Evolutionary conservation across 2,797 vertebrate species (phyloP).

Genomic region (Todus mexicanus): DNA sequence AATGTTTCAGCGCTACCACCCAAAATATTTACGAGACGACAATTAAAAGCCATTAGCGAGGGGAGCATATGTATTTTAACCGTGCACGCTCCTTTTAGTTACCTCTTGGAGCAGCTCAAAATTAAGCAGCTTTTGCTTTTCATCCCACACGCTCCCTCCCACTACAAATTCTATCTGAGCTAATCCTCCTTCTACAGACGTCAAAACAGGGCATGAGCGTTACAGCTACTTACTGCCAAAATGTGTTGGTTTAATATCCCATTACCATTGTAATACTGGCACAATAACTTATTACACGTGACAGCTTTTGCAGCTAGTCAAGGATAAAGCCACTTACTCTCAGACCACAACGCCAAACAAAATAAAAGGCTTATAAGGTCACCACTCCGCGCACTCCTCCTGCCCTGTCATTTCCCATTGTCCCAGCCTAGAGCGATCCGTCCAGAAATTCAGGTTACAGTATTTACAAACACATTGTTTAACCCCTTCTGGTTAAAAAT

Average conservation of each 20-base stretch:
- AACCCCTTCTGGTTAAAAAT: neutral
- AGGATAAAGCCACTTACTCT: conserved; percentile 9
- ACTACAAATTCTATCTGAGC: conserved; percentile 31
- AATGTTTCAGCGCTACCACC: neutral
- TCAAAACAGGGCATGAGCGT: conserved; percentile 49
- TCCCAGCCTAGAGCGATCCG: neutral
- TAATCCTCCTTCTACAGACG: conserved; percentile 51
- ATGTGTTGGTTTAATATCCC: conserved; percentile 39
- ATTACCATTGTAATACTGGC: conserved; percentile 44
- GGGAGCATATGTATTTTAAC: neutral
- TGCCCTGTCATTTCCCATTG: neutral
- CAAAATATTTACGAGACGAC: conserved; percentile 8
- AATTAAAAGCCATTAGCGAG: conserved; percentile 38
- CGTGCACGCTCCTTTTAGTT: conserved; percentile 15
- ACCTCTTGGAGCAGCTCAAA: conserved; percentile 59
- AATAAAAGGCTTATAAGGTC: neutral
- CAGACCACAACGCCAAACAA: neutral
- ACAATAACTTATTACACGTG: conserved; percentile 37
- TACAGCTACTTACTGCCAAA: conserved; percentile 50
- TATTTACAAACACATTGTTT: neutral
- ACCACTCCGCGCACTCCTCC: neutral
- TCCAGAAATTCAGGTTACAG: neutral
- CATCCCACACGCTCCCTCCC: conserved; percentile 40
- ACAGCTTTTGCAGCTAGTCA: conserved; percentile 35
- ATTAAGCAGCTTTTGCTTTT: conserved; percentile 64